Evolutionary conservation across 2,888 invertebrate species (phyloP).

Genomic region (Melanchra persicariae): DNA sequence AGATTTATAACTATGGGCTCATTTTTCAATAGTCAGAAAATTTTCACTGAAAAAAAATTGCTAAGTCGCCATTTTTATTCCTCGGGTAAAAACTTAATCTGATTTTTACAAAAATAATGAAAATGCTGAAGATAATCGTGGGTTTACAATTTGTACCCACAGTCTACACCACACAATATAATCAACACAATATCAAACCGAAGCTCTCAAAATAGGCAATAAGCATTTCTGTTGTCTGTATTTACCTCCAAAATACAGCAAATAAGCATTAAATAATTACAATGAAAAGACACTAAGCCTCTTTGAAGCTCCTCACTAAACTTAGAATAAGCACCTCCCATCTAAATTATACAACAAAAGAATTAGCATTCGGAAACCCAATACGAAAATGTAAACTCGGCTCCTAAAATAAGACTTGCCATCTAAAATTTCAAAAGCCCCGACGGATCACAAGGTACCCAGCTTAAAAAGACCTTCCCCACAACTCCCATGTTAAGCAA

Average conservation of each 20-base stretch:
- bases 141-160: no score
- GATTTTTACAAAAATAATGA: no score
- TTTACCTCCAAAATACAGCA: not conserved
- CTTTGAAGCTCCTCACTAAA: conserved; percentile 21
- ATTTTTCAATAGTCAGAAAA: no score
- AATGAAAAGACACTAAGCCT: conserved; percentile 15
- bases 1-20: no score
- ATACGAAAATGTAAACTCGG: conserved; percentile 51
- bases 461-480: conserved; percentile 38
- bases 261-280: conserved; percentile 26
- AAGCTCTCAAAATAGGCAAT: not conserved
- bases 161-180: not conserved
- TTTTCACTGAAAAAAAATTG: no score
- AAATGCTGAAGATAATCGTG: no score
- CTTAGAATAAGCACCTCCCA: conserved; percentile 19
- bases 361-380: conserved; percentile 53
- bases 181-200: not conserved
- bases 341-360: conserved; percentile 48
- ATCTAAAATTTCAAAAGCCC: conserved; percentile 66
- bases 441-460: conserved; percentile 42
- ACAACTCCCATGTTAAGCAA: conserved; percentile 20
- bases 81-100: no score
- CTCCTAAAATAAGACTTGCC: conserved; percentile 58
- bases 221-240: not conserved
- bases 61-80: no score